Base-by-base conservation (phyloP, 2,888 invertebrate species). In the Pilophorus perplexus region DNA sequence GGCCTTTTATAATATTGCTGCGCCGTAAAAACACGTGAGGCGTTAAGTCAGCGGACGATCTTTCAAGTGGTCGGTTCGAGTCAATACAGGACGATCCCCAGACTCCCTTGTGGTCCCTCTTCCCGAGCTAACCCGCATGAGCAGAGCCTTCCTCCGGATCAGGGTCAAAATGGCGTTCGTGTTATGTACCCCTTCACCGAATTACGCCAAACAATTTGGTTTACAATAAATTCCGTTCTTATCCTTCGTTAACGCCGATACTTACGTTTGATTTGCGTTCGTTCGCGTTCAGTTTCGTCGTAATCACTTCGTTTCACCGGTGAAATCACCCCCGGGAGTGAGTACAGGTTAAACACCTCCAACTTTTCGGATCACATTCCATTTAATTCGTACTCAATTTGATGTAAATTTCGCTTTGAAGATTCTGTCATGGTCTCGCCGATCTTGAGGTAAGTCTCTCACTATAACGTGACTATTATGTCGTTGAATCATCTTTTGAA, bases 101-200 rank as follows among this genome's bases (percentile, higher is more conserved):
- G n/a, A n/a, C n/a, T n/a, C n/a, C n/a, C n/a, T n/a, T n/a, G n/a
- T n/a, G n/a, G n/a, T n/a, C n/a, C n/a, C n/a, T n/a, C n/a, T n/a
- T n/a, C n/a, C n/a, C 12, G 62, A 25, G 18, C 42, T 46, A 62
- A 48, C 6, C 46, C 62, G 62, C 62, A 62, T 62, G 62, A 62
- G 62, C 62, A 33, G 52, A 50, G 40, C 52, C 64, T 20, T 16
- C 28, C 44, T 28, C 48, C 52, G 64, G 64, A 57, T 59, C 66
- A 66, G 66, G 66, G 66, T 66, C 66, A 66, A 66, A 66, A 66
- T 66, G 66, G 66, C 66, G 66, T 33, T 65, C 64, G 54, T 65
- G 54, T 65, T 65, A 42, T 65, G 64, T 42, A 37, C 52, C 52
- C 64, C 28, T 18, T 38, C 18, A 25, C 18, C 27, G 25, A 54